These are phyloP conservation scores for Oreotragus oreotragus DNA, from an alignment of 2,113 vertebrate species.

Conservation along the genomic window DNA sequence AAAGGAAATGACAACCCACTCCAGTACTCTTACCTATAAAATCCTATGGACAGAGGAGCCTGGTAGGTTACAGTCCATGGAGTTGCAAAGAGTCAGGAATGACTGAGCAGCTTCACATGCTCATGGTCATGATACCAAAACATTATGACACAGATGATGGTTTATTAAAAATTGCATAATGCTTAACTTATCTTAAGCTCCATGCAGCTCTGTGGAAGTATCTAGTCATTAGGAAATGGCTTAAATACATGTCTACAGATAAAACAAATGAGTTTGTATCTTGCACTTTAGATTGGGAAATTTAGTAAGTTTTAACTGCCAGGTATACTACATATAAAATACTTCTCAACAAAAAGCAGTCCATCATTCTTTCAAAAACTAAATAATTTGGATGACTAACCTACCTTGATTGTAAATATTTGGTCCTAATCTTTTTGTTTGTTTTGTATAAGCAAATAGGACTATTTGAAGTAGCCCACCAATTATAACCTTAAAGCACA, in stretches of 20 bases:
- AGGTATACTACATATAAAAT: not conserved
- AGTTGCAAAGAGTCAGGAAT: fast-evolving
- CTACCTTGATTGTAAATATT: conserved; percentile 36
- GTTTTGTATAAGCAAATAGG: conserved; percentile 66
- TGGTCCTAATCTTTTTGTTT: conserved; percentile 56
- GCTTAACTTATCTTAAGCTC: not conserved
- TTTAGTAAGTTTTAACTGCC: not conserved
- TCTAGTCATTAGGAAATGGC: not conserved
- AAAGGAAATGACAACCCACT: not conserved
- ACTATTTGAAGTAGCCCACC: conserved; percentile 54
- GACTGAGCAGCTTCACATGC: not conserved
- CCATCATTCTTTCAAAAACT: not conserved
- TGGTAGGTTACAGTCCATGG: not conserved
- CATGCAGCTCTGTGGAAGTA: not conserved
- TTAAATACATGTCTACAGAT: not conserved
- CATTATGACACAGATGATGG: not conserved
- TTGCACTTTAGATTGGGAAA: not conserved
- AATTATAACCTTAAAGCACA: conserved; percentile 57
- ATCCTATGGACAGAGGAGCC: not conserved
- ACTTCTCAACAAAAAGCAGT: not conserved
- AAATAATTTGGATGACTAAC: conserved; percentile 30
- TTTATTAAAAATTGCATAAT: conserved; percentile 5
- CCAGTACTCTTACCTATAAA: not conserved
- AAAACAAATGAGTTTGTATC: not conserved
- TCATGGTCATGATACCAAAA: not conserved